Evolutionary conservation across 2,888 invertebrate genomes (phyloP), one percentile per base, ranked within the genome.

Genomic region (Aquatica leii): DNA sequence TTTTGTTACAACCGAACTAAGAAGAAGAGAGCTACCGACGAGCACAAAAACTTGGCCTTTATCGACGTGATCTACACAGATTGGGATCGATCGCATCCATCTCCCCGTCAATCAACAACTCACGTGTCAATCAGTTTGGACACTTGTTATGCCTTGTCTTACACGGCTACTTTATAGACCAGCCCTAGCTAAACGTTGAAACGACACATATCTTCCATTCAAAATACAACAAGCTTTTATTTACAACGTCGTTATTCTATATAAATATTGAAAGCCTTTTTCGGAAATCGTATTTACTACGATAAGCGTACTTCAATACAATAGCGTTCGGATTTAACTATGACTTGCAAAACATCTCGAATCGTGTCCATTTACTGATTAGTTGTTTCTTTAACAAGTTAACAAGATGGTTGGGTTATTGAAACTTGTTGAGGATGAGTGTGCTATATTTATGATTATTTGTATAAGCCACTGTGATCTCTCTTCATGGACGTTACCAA

Each of bases 51-150:
- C 57, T 54, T 61, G 61, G 68, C 60, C 68, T 61, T 64, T 70
- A 70, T 71, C 71, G 67, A 67, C 56, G 71, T 80, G 81, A 81
- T 81, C 82, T 81, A 81, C 81, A 81, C 80, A 79, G 82, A 81
- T 81, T 80, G 78, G 76, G 77, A 81, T 81, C 81, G 77, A 81
- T 81, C 80, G 79, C 79, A 80, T 80, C 80, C 78, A 81, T 81
- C 81, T 80, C 76, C 71, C 76, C 76, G 81, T 81, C 82, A 81
- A 80, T 81, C 81, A 81, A 77, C 77, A 77, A 75, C 77, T 79
- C 80, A 80, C 81, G 81, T 81, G 82, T 81, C 82, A 82, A 82
- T 82, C 82, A 82, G 74, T 65, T 52, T 73, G 76, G 80, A 80
- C 79, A 80, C 79, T 79, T 79, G 80, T 80, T 80, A 77, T 78